Conservation (phyloP, 2,888 invertebrate genomes). For the Rhogogaster chlorosoma region DNA sequence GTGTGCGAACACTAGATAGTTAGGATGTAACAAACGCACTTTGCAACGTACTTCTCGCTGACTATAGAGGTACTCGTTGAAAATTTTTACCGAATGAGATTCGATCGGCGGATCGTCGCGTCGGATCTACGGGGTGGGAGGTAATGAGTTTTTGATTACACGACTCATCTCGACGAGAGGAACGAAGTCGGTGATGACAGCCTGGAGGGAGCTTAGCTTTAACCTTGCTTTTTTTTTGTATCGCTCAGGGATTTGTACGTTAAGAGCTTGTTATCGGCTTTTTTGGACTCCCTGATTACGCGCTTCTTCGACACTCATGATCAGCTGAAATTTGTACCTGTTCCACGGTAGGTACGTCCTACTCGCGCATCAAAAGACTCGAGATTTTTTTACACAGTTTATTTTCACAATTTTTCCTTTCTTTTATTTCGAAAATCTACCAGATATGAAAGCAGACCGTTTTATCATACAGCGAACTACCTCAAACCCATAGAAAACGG, state of each 20-base stretch:
- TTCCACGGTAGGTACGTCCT: background rate
- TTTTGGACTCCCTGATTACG: constrained; percentile 20
- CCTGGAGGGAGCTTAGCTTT: constrained; percentile 34
- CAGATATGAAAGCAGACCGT: background rate
- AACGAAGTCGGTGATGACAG: constrained; percentile 49
- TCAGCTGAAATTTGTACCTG: background rate
- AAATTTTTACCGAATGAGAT: constrained; percentile 30
- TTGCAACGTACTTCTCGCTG: background rate
- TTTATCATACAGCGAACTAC: background rate
- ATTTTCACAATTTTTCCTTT: background rate
- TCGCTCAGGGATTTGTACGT: constrained; percentile 41
- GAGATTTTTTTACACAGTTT: background rate
- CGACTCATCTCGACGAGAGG: constrained; percentile 57
- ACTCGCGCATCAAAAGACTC: background rate
- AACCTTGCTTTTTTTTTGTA: constrained; percentile 33
- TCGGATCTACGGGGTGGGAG: constrained; percentile 48
- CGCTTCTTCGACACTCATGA: background rate
- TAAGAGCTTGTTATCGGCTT: constrained; percentile 36
- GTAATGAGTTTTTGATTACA: constrained; percentile 74
- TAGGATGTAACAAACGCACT: constrained; percentile 29
- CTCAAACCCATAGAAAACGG: background rate
- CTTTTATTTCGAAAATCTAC: background rate
- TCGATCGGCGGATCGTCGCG: constrained; percentile 11
- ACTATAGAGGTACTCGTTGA: background rate
- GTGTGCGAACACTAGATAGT: background rate